These are phyloP conservation scores for Drosophila paramelanica DNA, from an alignment of 2,888 invertebrate genomes.

Conservation along the genomic window DNA sequence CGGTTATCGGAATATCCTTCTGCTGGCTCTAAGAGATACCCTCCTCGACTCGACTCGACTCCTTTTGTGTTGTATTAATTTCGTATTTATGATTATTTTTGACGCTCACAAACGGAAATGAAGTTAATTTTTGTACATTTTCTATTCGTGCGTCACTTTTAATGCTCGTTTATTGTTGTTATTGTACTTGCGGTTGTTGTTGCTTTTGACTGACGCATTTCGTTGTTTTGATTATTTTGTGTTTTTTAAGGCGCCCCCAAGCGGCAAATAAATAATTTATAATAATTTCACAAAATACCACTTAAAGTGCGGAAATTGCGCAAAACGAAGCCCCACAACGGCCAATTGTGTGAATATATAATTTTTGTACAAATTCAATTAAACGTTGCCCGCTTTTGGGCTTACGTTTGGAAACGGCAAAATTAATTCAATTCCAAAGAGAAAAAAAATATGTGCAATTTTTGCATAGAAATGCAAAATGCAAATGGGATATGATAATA, in stretches of 20 bases:
- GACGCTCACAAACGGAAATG: conserved; percentile 63
- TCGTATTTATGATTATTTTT: conserved; percentile 58
- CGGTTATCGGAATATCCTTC: conserved; percentile 23
- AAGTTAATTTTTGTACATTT: conserved; percentile 69
- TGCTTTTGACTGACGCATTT: conserved; percentile 30
- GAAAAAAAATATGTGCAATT: conserved; percentile 1
- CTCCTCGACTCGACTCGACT: not conserved
- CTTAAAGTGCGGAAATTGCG: conserved; percentile 68
- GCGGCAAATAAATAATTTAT: conserved; percentile 65
- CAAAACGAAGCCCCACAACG: conserved; percentile 47
- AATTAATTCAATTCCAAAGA: conserved; percentile 29
- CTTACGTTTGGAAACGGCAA: conserved; percentile 1
- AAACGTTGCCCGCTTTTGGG: conserved; percentile 33
- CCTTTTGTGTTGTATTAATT: conserved; percentile 51
- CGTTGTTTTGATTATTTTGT: conserved; percentile 47
- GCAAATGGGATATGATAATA: conserved; percentile 17
- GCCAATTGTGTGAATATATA: conserved; percentile 59
- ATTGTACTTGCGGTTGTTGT: conserved; percentile 19
- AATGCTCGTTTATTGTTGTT: conserved; percentile 43
- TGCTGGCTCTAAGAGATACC: not conserved
- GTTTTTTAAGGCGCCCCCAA: conserved; percentile 30
- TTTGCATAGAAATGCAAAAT: conserved; percentile 31
- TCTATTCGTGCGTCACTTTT: conserved; percentile 66
- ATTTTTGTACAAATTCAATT: conserved; percentile 61
- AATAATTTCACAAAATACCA: conserved; percentile 70